A percentile compares a stretch with the other conserved stretches of the same genome.
Evolutionary conservation across 2,113 vertebrate genomes (phyloP).

Genomic region (Connochaetes taurinus): DNA sequence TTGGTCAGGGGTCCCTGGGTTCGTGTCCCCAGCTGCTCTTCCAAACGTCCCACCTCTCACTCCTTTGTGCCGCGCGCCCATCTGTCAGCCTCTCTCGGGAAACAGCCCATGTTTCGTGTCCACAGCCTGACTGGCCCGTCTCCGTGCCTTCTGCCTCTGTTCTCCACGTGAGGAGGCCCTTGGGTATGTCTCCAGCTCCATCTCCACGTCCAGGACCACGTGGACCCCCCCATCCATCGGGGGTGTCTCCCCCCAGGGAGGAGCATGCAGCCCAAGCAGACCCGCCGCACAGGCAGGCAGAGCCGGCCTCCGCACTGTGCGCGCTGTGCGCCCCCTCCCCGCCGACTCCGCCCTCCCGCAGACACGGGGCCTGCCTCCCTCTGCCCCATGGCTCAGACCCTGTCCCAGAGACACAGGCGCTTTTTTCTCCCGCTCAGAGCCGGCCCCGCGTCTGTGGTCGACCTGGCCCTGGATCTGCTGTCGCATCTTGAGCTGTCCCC

Average conservation of each 20-base stretch:
- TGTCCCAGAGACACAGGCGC: fast-evolving
- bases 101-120: neutral
- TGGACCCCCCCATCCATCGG: fast-evolving
- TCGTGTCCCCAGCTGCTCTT: neutral
- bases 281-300: neutral
- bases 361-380: fast-evolving
- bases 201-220: neutral
- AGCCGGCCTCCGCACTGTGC: too few relatives aligned
- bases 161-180: neutral
- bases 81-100: neutral
- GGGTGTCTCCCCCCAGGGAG: neutral
- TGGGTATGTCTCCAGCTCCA: too few relatives aligned
- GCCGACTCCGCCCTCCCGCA: fast-evolving
- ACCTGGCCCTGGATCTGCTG: neutral
- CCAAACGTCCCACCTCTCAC: neutral
- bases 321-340: fast-evolving
- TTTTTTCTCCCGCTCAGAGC: neutral
- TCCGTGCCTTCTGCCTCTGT: neutral
- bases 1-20: neutral
- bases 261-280: neutral
- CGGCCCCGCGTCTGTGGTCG: fast-evolving
- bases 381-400: neutral
- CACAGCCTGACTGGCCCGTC: neutral
- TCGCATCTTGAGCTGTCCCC: neutral
- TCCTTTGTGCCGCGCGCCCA: neutral